Evolutionary conservation across 1,140 invertebrate genomes (phyloP).

Genomic region (Ctenoplectra terminalis): DNA sequence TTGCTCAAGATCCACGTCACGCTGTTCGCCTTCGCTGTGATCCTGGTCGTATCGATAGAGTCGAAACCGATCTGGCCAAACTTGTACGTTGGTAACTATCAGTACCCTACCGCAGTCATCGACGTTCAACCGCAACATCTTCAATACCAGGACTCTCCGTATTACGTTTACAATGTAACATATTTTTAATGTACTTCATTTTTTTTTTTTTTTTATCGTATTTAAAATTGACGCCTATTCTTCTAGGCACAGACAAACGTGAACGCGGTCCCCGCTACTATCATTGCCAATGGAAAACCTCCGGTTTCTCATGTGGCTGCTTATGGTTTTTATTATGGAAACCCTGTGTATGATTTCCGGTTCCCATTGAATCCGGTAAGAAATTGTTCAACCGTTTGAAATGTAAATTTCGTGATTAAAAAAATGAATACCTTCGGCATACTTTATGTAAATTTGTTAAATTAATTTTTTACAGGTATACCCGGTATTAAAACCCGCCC

Average conservation of each 20-base stretch:
- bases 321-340: constrained; percentile 63
- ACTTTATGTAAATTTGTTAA: not conserved
- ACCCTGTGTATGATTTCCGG: constrained; percentile 64
- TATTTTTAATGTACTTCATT: not conserved
- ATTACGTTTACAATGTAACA: constrained; percentile 63
- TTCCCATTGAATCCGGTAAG: constrained; percentile 67
- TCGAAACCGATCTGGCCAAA: constrained; percentile 41
- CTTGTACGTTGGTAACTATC: constrained; percentile 15
- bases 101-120: constrained; percentile 2
- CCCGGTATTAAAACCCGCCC: constrained; percentile 41
- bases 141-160: constrained; percentile 60
- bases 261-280: constrained; percentile 23
- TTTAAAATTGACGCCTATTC: not conserved
- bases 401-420: too few relatives aligned
- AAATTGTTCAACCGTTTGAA: not conserved
- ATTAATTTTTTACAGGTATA: constrained; percentile 43
- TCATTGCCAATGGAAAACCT: constrained; percentile 51
- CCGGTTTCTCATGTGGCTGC: constrained; percentile 48
- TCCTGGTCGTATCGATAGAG: constrained; percentile 27
- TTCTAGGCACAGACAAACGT: constrained; percentile 38
- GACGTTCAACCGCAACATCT: constrained; percentile 49
- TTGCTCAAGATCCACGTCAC: constrained; percentile 19
- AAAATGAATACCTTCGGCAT: not conserved
- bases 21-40: constrained; percentile 15
- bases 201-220: not conserved